A percentile compares a stretch with the other conserved stretches of the same genome.
phyloP scores from a whole-genome alignment of 2,888 invertebrate species.

The Macrosiphum euphorbiae region DNA sequence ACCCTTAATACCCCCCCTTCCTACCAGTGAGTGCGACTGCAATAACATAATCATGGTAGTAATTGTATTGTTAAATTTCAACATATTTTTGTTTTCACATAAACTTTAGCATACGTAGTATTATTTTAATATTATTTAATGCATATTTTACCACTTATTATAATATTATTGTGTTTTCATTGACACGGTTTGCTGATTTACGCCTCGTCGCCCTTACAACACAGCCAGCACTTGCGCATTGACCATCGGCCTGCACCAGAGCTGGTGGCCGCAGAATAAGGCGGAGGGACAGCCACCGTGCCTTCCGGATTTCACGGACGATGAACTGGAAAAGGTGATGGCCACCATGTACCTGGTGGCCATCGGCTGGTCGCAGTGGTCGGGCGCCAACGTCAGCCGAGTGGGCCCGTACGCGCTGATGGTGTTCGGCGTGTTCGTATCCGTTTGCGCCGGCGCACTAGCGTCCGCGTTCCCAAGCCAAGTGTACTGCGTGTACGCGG shows the following conservation, averaged over 20 bases:
- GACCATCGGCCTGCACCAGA: slow-evolving; percentile 30
- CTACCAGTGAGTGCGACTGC: too few relatives aligned
- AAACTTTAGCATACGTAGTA: background rate
- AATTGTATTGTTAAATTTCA: too few relatives aligned
- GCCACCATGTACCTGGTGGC: slow-evolving; percentile 21
- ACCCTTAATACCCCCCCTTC: background rate
- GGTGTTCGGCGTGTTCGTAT: slow-evolving; percentile 22
- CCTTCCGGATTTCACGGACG: background rate
- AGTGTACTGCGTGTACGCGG: background rate
- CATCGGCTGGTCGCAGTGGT: slow-evolving; percentile 30
- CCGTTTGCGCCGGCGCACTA: background rate
- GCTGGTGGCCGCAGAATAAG: background rate
- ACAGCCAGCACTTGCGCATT: slow-evolving; percentile 40
- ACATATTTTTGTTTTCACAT: background rate
- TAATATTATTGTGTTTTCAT: background rate
- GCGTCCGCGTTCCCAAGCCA: background rate
- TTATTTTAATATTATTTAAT: background rate
- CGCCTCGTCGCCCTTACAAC: background rate
- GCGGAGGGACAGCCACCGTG: background rate
- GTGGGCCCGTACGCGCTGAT: background rate
- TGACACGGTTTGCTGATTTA: background rate
- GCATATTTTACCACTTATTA: background rate
- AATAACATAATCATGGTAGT: too few relatives aligned
- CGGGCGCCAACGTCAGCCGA: background rate
- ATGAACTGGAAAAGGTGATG: background rate